Conservation (phyloP, 2,888 invertebrate species). For the Stenolophus ochropezus region DNA sequence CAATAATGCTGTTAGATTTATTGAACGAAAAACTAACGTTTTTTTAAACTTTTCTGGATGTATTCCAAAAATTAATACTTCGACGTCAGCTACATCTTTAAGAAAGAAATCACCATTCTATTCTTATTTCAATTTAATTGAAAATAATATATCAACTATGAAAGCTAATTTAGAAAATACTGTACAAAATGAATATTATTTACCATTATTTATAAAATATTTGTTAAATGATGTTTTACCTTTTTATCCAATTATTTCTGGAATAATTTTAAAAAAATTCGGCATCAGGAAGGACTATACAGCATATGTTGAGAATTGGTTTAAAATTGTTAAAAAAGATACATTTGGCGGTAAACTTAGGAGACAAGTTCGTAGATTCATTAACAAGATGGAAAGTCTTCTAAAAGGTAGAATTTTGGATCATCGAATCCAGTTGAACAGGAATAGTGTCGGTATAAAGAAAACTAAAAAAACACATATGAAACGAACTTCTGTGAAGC, state of each 20-base stretch:
- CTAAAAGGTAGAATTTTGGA: background rate
- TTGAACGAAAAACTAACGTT: background rate
- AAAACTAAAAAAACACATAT: background rate
- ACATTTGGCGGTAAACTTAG: background rate
- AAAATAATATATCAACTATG: background rate
- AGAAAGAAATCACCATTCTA: slow-evolving; percentile 22
- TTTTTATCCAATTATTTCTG: slow-evolving; percentile 11
- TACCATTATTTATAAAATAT: background rate
- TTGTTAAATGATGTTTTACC: background rate
- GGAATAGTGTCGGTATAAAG: background rate
- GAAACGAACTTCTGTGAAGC: background rate
- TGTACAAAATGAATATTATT: background rate
- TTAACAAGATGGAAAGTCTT: background rate
- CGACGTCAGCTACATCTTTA: background rate
- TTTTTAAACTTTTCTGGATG: background rate
- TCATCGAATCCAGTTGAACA: background rate
- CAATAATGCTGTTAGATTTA: background rate
- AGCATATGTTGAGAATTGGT: background rate
- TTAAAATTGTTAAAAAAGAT: no score
- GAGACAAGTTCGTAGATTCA: background rate
- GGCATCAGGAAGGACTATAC: slow-evolving; percentile 1
- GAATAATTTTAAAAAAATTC: slow-evolving; percentile 14
- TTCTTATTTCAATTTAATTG: background rate
- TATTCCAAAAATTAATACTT: background rate
- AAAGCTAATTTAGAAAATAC: background rate